These are phyloP conservation scores for Drosophila rellima DNA, from an alignment of 2,888 invertebrate species.

Conservation along the genomic window DNA sequence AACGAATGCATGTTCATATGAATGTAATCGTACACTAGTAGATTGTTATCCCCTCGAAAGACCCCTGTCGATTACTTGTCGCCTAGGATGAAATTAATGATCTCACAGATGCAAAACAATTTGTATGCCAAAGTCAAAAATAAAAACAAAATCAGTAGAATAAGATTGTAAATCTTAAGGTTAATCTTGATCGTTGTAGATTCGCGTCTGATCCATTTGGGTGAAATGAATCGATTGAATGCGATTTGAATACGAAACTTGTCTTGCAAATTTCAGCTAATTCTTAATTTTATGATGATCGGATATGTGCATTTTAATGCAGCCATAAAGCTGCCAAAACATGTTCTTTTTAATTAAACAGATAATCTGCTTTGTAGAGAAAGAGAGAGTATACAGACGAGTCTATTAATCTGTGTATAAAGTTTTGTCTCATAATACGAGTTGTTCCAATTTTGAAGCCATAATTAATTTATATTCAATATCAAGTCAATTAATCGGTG, in stretches of 20 bases:
- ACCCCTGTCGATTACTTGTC: background rate
- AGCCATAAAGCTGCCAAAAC: too few relatives aligned
- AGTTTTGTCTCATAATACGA: background rate
- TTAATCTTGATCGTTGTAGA: slow-evolving; percentile 39
- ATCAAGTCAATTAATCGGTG: slow-evolving; percentile 81
- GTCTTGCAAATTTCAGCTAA: slow-evolving; percentile 22
- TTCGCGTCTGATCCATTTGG: slow-evolving; percentile 6
- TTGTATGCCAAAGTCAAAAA: slow-evolving; percentile 39
- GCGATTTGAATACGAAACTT: slow-evolving; percentile 40
- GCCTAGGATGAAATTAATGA: slow-evolving; percentile 22
- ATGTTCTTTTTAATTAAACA: too few relatives aligned
- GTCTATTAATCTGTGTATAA: background rate
- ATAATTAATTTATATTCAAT: slow-evolving; percentile 82
- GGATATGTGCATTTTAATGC: too few relatives aligned
- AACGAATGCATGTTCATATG: slow-evolving; percentile 8
- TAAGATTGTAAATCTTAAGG: slow-evolving; percentile 24
- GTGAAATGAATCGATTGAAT: slow-evolving; percentile 12
- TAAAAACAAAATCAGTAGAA: slow-evolving; percentile 24
- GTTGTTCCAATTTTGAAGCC: slow-evolving; percentile 55
- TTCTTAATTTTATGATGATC: too few relatives aligned
- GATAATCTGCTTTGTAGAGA: background rate
- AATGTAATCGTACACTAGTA: slow-evolving; percentile 7
- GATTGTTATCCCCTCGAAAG: slow-evolving; percentile 11
- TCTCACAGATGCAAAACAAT: slow-evolving; percentile 29
- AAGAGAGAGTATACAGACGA: background rate